Evolutionary conservation across 2,797 vertebrate species (phyloP), one percentile per base, ranked within the genome.

Genomic region (Coregonus ussuriensis): DNA sequence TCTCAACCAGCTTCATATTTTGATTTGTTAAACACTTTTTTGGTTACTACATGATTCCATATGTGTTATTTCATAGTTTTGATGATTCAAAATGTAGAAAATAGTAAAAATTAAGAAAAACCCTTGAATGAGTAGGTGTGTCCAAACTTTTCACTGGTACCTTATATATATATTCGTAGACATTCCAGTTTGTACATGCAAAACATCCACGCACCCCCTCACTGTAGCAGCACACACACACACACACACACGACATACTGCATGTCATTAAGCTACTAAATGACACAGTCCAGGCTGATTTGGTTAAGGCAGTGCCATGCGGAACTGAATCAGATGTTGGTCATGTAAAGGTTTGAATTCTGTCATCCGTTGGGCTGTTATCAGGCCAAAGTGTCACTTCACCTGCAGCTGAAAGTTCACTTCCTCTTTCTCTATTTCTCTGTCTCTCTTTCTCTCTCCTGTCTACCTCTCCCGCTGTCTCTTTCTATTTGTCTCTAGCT

Each of bases 151-250:
- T 47, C 7, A 47, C 41, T 47, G 41, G 41, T 11, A 47, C 41
- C 7, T 6, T 41, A 41, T 41, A 41, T 41, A 41, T 41, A 41
- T 71, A 47, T 71, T 21, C 6, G 4, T 15, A 56, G 15, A 18
- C 15, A n/a, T 71, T 66, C 35, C 21, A 37, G 25, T 82, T 89
- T 80, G 90, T 91, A 91, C 62, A 21, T 29, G 6, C 62, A 21
- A 21, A 21, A 21, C 11, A 16, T 66, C 33, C 70, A 76, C 78
- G 68, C 54, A 74, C 37, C 77, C 47, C 52, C 53, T 79, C 73
- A 47, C 15, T 16, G 29, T 14, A 6, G 37, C 11, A 25, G 33
- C 3, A 33, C 59, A 6, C 35, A 33, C 33, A 79, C 47, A 59
- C 72, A 66, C 66, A 74, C 35, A 71, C 29, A 70, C 25, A 72